phyloP scores from a whole-genome alignment of 2,888 invertebrate species.

The Aspidapion aeneum region DNA sequence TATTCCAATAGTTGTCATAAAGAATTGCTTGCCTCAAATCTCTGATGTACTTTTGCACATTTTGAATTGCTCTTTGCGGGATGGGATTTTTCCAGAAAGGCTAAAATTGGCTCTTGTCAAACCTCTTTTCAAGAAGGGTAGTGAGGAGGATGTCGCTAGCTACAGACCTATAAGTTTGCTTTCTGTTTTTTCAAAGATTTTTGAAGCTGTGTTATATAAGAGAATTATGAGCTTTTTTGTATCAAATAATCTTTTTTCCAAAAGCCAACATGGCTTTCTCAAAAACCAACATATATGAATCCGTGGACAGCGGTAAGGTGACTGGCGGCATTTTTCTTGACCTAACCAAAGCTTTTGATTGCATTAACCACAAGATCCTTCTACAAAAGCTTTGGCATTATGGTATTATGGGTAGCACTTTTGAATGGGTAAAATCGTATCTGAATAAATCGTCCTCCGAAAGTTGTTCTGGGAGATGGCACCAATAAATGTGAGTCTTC shows the following conservation, averaged over 20 bases:
- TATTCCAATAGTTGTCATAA: neutral
- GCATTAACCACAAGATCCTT: neutral
- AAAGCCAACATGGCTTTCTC: neutral
- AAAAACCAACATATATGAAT: neutral
- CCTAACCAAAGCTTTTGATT: neutral
- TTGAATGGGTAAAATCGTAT: no score
- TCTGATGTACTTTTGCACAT: neutral
- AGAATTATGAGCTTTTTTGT: neutral
- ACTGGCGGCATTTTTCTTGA: neutral
- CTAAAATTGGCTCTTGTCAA: neutral
- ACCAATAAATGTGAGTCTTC: no score
- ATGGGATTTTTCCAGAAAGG: slow-evolving; percentile 3
- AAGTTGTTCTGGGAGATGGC: no score
- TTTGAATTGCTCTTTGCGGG: neutral
- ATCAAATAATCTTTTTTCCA: neutral
- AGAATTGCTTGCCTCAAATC: neutral
- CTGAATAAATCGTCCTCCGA: no score
- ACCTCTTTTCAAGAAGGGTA: neutral
- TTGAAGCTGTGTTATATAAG: neutral
- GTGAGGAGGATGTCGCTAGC: neutral
- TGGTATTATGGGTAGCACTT: neutral
- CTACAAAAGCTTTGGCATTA: neutral
- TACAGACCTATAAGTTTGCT: neutral
- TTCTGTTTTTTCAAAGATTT: neutral
- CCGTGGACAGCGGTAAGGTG: neutral